Conservation (phyloP, 2,797 vertebrate species). For the Syngnathus acus region DNA sequence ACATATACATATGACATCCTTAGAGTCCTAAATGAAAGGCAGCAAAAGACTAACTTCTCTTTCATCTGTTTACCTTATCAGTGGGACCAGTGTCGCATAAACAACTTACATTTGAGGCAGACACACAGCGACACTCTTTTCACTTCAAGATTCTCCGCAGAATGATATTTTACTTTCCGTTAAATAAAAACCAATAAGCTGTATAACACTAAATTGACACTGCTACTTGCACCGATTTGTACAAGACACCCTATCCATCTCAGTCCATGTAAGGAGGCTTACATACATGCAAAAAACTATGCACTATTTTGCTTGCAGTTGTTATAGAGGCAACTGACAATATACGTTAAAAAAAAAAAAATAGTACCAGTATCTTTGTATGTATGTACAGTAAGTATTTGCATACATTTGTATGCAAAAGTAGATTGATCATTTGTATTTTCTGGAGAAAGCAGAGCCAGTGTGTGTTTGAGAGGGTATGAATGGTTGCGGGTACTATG, state of each 20-base stretch:
- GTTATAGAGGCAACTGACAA: too few species aligned
- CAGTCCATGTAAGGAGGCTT: not conserved
- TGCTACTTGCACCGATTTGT: not conserved
- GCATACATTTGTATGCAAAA: too few species aligned
- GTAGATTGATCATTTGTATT: too few species aligned
- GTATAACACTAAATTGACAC: not conserved
- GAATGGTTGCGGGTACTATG: too few species aligned
- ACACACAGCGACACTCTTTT: conserved; percentile 7
- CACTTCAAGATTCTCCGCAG: not conserved
- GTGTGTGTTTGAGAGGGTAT: too few species aligned
- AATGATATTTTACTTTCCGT: not conserved
- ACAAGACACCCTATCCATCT: not conserved
- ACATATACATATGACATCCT: conserved; percentile 2
- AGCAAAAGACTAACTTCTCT: conserved; percentile 11
- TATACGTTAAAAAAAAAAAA: too few species aligned
- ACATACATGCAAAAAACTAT: too few species aligned
- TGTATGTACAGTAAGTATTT: too few species aligned
- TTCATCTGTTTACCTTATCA: conserved; percentile 23
- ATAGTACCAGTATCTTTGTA: too few species aligned
- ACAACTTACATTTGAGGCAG: conserved; percentile 29
- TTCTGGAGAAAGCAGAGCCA: too few species aligned
- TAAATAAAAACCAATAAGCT: not conserved
- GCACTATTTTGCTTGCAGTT: too few species aligned
- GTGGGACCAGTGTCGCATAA: conserved; percentile 18
- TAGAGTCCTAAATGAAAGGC: conserved; percentile 17